Percentiles rank a stretch among this genome's conserved stretches.
These are phyloP conservation scores for Eupithecia inturbata DNA, from an alignment of 2,888 invertebrate species.

Conservation along the genomic window DNA sequence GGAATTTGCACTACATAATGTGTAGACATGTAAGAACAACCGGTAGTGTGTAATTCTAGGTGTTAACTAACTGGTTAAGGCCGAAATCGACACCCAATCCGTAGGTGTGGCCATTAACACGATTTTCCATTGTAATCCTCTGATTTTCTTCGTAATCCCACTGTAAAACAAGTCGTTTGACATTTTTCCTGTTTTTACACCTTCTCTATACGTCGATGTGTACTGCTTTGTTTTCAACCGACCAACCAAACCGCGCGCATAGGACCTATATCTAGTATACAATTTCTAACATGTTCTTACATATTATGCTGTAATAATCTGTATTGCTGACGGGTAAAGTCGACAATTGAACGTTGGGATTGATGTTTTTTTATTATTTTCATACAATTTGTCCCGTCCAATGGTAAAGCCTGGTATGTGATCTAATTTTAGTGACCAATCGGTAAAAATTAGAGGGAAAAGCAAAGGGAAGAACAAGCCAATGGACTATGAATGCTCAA, in stretches of 20 bases:
- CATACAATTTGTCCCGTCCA: conserved; percentile 40
- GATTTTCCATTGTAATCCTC: conserved; percentile 38
- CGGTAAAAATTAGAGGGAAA: conserved; percentile 22
- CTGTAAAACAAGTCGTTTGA: conserved; percentile 40
- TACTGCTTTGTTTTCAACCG: neutral
- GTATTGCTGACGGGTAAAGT: conserved; percentile 44
- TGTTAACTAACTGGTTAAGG: conserved; percentile 6
- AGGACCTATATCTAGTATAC: neutral
- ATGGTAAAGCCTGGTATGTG: conserved; percentile 25
- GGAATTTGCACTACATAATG: neutral
- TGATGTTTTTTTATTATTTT: conserved; percentile 36
- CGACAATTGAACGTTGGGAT: conserved; percentile 32
- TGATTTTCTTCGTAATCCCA: conserved; percentile 36
- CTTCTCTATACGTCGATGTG: conserved; percentile 19
- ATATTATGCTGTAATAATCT: conserved; percentile 39
- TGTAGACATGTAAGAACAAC: neutral
- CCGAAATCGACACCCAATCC: conserved; percentile 24
- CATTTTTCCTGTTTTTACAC: conserved; percentile 32
- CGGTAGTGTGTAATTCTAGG: conserved; percentile 1
- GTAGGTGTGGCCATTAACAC: conserved; percentile 48
- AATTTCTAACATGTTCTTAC: conserved; percentile 21
- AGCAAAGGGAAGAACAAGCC: conserved; percentile 14
- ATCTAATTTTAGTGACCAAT: conserved; percentile 36
- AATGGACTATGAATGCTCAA: conserved; percentile 13
- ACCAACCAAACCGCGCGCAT: conserved; percentile 3